Evolutionary conservation across 2,113 vertebrate species (phyloP), one percentile per base, ranked within the genome.

Genomic region (Gymnocephalus cernua): DNA sequence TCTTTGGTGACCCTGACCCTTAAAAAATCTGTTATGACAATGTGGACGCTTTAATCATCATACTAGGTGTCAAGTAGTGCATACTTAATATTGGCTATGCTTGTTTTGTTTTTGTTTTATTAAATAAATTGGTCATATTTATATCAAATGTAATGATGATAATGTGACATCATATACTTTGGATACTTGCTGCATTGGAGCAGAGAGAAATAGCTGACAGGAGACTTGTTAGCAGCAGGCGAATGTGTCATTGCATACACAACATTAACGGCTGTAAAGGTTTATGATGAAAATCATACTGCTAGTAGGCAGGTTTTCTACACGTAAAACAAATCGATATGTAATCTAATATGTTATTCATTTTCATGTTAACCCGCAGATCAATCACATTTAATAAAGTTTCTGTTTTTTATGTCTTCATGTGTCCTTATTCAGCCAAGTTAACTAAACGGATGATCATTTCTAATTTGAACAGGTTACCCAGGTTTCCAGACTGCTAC

Each of bases 401-500:
- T 32, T 44, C n/a, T 16, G 9, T 38, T 2, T 2, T 32, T n/a
- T 21, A 38, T 62, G 35, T 25, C 23, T 48, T 79, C 4, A 27
- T 4, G 4, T 13, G 2, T 64, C 21, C 38, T 38, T 47, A 44
- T 4, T 16, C 18, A 64, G 47, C 29, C 50, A 32, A 6, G 11
- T 56, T 44, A 25, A 51, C 14, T 16, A 53, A 58, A 48, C 9
- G 11, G 4, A 19, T 50, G 6, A 16, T 25, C 61, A 4, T 50
- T 67, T 70, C 14, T 73, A 19, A n/a, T n/a, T 35, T 47, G 35
- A 21, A 72, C 91, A 98, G 97, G 97, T 82, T 99, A 99, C 86
- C 98, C 98, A 10, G 96, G 97, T 75, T 99, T 99, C 93, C 97
- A 98, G 90, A 97, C 98, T 51, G 96, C 97, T 23, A 98, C 98